These are phyloP conservation scores for Drosophila kuntzei DNA, from an alignment of 2,888 invertebrate genomes.

Conservation along the genomic window DNA sequence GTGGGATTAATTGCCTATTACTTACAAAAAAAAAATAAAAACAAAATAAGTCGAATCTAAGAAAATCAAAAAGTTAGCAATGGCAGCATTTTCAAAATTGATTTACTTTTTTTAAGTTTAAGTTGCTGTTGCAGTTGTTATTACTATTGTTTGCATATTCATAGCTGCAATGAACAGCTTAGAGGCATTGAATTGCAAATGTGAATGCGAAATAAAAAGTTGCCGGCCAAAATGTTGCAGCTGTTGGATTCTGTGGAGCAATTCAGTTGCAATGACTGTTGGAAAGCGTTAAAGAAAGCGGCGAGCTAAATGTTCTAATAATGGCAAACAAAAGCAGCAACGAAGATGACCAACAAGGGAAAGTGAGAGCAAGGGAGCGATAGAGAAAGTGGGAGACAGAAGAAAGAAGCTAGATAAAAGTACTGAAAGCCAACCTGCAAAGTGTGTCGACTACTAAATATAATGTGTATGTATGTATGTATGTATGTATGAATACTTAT, in stretches of 20 bases:
- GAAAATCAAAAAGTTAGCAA: conserved; percentile 34
- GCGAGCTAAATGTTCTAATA: conserved; percentile 55
- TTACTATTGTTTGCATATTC: conserved; percentile 44
- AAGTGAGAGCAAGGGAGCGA: background rate
- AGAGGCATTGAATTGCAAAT: conserved; percentile 49
- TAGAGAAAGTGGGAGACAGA: background rate
- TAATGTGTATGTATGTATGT: conserved; percentile 10
- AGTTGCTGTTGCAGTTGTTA: conserved; percentile 11
- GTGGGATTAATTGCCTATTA: conserved; percentile 83
- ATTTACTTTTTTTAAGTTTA: conserved; percentile 5
- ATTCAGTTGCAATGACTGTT: conserved; percentile 23
- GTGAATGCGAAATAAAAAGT: conserved; percentile 46
- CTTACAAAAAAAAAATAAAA: conserved; percentile 54
- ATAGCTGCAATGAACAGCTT: conserved; percentile 30
- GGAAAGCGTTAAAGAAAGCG: conserved; percentile 43
- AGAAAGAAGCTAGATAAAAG: conserved; percentile 19
- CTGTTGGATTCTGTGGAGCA: conserved; percentile 8
- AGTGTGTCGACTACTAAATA: conserved; percentile 49
- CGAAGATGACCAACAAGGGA: conserved; percentile 37
- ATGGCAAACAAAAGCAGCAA: conserved; percentile 53
- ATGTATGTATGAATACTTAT: conserved; percentile 12
- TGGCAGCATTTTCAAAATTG: conserved; percentile 36
- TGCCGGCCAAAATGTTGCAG: conserved; percentile 37
- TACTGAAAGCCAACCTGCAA: conserved; percentile 19
- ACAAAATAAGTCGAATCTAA: conserved; percentile 18